Evolutionary conservation across 1,140 invertebrate species (phyloP).

Genomic region (Papilio machaon): DNA sequence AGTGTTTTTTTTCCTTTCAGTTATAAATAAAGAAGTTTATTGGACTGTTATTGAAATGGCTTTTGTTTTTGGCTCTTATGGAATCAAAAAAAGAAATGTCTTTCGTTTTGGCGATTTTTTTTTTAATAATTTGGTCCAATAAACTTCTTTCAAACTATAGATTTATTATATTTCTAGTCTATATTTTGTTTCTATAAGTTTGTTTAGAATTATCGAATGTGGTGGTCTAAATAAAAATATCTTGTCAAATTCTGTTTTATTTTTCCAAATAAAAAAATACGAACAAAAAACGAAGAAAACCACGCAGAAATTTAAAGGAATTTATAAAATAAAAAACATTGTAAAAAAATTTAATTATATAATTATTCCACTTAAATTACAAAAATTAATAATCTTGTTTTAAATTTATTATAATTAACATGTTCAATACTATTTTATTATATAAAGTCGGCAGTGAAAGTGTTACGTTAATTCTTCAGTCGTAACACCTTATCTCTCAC

Average conservation of each 20-base stretch:
- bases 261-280: not conserved
- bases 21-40: constrained; percentile 29
- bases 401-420: too few relatives aligned
- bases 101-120: not conserved
- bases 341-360: too few relatives aligned
- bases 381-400: too few relatives aligned
- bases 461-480: too few relatives aligned
- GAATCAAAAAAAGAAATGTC: not conserved
- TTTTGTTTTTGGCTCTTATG: too few relatives aligned
- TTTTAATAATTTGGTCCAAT: not conserved
- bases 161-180: constrained; percentile 38
- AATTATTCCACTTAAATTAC: too few relatives aligned
- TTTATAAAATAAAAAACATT: too few relatives aligned
- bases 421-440: too few relatives aligned
- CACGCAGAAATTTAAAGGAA: too few relatives aligned
- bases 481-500: too few relatives aligned
- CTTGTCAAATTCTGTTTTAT: constrained; percentile 30
- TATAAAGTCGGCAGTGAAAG: too few relatives aligned
- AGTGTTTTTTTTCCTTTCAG: constrained; percentile 21
- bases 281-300: too few relatives aligned
- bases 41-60: not conserved
- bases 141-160: constrained; percentile 22
- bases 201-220: constrained; percentile 33
- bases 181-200: constrained; percentile 29
- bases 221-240: constrained; percentile 35